A percentile compares a stretch with the other conserved stretches of the same genome.
Evolutionary conservation across 2,797 vertebrate species (phyloP).

Genomic region (Lithobates pipiens): DNA sequence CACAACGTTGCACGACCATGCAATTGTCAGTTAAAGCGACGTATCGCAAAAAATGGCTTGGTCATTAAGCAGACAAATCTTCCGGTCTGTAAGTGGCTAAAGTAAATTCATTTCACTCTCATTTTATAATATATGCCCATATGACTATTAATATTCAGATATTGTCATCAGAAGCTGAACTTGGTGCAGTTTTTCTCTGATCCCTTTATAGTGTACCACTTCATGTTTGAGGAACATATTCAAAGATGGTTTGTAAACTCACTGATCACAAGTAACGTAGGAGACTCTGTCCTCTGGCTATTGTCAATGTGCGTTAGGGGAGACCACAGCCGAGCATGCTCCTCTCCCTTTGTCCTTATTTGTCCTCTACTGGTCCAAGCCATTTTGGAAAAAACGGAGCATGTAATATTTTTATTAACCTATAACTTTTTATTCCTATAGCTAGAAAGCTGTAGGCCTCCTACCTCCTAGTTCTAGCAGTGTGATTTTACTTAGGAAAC

Average conservation of each 20-base stretch:
- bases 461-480: too few species aligned
- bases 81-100: too few species aligned
- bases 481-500: too few species aligned
- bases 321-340: not conserved
- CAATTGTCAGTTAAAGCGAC: too few species aligned
- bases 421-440: too few species aligned
- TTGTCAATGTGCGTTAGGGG: slow-evolving; percentile 34
- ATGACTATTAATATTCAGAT: not conserved
- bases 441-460: too few species aligned
- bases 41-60: too few species aligned
- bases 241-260: not conserved
- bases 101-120: not conserved
- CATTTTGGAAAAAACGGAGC: not conserved
- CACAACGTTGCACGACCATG: too few species aligned
- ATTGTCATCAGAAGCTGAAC: not conserved
- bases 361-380: slow-evolving; percentile 1
- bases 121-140: not conserved
- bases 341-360: slow-evolving; percentile 6
- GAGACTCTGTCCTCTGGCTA: slow-evolving; percentile 18
- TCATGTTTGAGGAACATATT: not conserved
- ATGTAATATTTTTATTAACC: too few species aligned
- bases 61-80: too few species aligned
- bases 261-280: not conserved
- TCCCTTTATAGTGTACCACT: not conserved
- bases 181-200: not conserved